Conservation (phyloP, 2,113 vertebrate genomes). For the Malurus alboscapulatus region DNA sequence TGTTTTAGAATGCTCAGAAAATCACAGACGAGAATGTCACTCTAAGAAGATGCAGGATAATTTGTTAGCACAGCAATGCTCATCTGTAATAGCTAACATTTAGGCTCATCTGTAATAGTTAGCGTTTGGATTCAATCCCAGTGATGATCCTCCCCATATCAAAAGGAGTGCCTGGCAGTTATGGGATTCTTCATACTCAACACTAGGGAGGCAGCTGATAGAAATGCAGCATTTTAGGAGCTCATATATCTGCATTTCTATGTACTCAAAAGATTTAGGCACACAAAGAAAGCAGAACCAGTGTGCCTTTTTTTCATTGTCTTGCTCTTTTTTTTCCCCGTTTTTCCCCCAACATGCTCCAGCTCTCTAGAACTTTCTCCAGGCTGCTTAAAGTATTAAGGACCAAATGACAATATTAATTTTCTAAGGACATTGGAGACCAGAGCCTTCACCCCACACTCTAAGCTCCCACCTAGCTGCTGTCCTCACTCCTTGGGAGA, state of each 20-base stretch:
- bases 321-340: background rate
- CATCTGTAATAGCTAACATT: background rate
- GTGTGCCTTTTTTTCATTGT: background rate
- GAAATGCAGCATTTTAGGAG: background rate
- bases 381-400: background rate
- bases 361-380: background rate
- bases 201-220: background rate
- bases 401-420: background rate
- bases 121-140: background rate
- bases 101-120: background rate
- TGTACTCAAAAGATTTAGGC: background rate
- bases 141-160: background rate
- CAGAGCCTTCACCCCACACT: background rate
- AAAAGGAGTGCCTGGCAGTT: background rate
- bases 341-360: background rate
- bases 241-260: background rate
- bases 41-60: background rate
- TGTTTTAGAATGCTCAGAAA: background rate
- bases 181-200: background rate
- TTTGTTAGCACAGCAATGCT: background rate
- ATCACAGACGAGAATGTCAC: background rate
- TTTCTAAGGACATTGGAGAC: background rate
- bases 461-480: background rate
- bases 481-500: fast-evolving
- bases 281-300: background rate